phyloP scores from a whole-genome alignment of 2,797 vertebrate genomes.

The Ataeniobius toweri region DNA sequence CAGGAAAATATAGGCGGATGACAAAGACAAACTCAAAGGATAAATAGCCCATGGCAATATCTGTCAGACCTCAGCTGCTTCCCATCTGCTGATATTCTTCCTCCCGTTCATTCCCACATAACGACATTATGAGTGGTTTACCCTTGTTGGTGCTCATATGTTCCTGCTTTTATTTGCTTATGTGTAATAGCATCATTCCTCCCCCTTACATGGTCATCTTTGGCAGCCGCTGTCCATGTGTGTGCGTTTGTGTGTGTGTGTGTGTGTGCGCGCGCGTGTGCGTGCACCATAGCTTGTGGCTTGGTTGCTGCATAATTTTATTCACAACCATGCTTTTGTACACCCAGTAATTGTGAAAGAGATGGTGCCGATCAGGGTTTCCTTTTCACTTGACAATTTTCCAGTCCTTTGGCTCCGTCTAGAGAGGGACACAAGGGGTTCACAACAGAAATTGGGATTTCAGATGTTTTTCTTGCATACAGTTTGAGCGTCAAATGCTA shows the following conservation, averaged over 20 bases:
- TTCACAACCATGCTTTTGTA: conserved; percentile 52
- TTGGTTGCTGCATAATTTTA: conserved; percentile 41
- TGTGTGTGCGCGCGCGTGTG: conserved; percentile 11
- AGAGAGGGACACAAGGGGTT: conserved; percentile 24
- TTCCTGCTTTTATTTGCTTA: conserved; percentile 47
- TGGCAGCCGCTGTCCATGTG: conserved; percentile 25
- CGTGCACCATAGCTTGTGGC: conserved; percentile 18
- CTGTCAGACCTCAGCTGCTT: conserved; percentile 63
- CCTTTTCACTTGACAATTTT: conserved; percentile 66
- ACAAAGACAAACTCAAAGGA: conserved; percentile 44
- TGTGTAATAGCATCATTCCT: conserved; percentile 37
- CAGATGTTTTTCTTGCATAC: conserved; percentile 9
- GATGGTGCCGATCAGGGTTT: conserved; percentile 60
- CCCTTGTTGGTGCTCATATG: conserved; percentile 31
- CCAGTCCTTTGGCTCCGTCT: conserved; percentile 49
- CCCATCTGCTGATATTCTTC: conserved; percentile 43
- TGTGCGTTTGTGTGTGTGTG: conserved; percentile 10
- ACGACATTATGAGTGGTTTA: conserved; percentile 27
- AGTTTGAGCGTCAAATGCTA: conserved; percentile 32
- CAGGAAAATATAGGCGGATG: conserved; percentile 13
- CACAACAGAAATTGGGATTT: conserved; percentile 13
- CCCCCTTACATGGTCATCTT: conserved; percentile 20
- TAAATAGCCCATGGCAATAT: conserved; percentile 45
- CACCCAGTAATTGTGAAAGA: conserved; percentile 61
- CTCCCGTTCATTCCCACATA: conserved; percentile 29